Percentiles rank a stretch among this genome's conserved stretches.
Conservation (phyloP, 2,888 invertebrate genomes). For the Tiphia femorata region DNA sequence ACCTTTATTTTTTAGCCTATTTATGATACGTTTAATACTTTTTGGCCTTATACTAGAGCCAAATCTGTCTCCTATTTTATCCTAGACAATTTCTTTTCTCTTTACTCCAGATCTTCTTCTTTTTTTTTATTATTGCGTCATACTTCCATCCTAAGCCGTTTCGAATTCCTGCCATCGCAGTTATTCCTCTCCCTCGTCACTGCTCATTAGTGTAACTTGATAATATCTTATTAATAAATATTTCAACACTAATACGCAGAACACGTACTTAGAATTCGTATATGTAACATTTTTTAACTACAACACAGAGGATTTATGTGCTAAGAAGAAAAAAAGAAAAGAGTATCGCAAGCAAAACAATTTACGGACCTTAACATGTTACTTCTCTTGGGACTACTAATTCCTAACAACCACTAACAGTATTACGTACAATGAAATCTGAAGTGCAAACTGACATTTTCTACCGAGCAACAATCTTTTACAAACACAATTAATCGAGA, state of each 20-base stretch:
- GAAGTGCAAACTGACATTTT: too few species aligned
- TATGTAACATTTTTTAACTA: too few species aligned
- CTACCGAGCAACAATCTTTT: too few species aligned
- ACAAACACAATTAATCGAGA: too few species aligned
- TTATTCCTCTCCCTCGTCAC: constrained; percentile 29
- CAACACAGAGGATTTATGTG: neutral
- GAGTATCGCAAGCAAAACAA: too few species aligned
- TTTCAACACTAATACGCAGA: constrained; percentile 37
- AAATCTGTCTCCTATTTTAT: constrained; percentile 34
- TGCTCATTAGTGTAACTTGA: constrained; percentile 51
- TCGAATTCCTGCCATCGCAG: neutral
- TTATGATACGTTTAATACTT: constrained; percentile 53
- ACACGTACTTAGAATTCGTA: neutral
- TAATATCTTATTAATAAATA: constrained; percentile 47
- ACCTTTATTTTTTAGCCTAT: constrained; percentile 58
- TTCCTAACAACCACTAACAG: too few species aligned
- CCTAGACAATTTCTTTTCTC: constrained; percentile 25
- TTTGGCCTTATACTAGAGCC: constrained; percentile 24
- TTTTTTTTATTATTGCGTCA: constrained; percentile 14
- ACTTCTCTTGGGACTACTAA: too few species aligned
- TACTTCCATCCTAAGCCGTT: too few species aligned
- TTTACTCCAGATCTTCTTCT: constrained; percentile 26
- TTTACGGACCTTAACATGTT: too few species aligned
- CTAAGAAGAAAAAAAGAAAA: too few species aligned
- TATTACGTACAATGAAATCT: too few species aligned